Percentiles rank a stretch among this genome's conserved stretches.
These are phyloP conservation scores for Tenthredo scrophulariae DNA, from an alignment of 2,888 invertebrate genomes.

Conservation along the genomic window DNA sequence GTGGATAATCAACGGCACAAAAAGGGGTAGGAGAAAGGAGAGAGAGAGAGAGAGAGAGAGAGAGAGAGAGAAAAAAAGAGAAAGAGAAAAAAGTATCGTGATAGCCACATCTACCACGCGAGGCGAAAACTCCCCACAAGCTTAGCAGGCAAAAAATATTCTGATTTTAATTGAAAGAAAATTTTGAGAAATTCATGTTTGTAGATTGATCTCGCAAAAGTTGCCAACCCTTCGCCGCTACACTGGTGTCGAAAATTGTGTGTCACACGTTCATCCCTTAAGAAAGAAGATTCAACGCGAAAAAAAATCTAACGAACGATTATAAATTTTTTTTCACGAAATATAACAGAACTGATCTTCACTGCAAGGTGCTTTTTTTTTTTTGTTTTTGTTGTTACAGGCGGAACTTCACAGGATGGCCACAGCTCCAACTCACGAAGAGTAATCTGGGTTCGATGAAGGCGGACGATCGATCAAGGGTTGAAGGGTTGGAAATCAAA, in stretches of 20 bases:
- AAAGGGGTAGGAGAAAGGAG: neutral
- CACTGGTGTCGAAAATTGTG: neutral
- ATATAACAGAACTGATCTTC: neutral
- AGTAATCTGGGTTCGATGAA: neutral
- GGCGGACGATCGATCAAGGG: neutral
- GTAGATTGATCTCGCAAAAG: neutral
- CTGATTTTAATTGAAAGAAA: neutral
- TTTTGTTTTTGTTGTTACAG: conserved; percentile 25
- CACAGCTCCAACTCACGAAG: conserved; percentile 20
- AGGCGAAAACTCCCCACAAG: conserved; percentile 14
- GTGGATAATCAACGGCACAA: conserved; percentile 44
- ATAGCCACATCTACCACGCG: conserved; percentile 32
- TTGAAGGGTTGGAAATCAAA: conserved; percentile 39
- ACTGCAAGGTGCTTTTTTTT: neutral
- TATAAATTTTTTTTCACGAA: neutral
- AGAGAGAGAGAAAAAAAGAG: neutral
- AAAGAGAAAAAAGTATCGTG: conserved; percentile 7
- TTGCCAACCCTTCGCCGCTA: neutral
- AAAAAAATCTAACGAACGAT: neutral
- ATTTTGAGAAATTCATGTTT: neutral
- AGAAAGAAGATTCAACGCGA: neutral
- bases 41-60: neutral
- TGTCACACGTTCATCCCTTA: neutral
- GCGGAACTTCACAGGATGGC: neutral
- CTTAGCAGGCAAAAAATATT: conserved; percentile 2